A percentile compares a stretch with the other conserved stretches of the same genome.
These are phyloP conservation scores for Merops nubicus DNA, from an alignment of 2,113 vertebrate species.

Conservation along the genomic window DNA sequence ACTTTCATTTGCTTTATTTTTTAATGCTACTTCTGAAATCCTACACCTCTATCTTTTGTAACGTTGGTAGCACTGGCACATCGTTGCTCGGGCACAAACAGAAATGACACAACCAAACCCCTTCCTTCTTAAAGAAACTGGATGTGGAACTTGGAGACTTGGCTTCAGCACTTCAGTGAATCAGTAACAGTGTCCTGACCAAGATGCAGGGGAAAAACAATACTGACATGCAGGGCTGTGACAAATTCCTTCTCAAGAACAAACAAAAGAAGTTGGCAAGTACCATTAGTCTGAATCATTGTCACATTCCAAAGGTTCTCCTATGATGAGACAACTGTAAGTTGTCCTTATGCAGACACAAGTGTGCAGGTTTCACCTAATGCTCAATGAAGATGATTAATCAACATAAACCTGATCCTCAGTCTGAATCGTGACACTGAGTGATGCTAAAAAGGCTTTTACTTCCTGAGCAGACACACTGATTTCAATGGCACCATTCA, in stretches of 20 bases:
- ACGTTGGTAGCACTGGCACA: neutral
- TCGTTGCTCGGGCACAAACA: neutral
- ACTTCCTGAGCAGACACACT: neutral
- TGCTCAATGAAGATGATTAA: neutral
- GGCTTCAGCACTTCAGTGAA: neutral
- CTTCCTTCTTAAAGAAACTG: neutral
- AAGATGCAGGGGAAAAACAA: neutral
- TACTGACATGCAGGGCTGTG: accelerated
- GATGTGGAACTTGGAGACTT: neutral
- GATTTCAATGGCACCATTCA: neutral
- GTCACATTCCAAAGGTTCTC: neutral
- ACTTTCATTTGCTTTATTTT: neutral
- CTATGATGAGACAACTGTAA: neutral
- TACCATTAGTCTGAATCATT: neutral
- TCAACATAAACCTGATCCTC: neutral
- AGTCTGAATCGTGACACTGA: neutral
- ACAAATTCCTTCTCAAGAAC: neutral
- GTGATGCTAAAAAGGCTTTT: neutral
- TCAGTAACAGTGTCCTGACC: neutral
- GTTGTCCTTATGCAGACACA: neutral
- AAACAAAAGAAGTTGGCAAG: neutral
- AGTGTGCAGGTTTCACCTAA: neutral
- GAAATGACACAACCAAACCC: neutral
- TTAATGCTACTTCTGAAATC: neutral
- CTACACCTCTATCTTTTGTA: neutral